phyloP scores from a whole-genome alignment of 2,888 invertebrate genomes.

The Hesperia comma region DNA sequence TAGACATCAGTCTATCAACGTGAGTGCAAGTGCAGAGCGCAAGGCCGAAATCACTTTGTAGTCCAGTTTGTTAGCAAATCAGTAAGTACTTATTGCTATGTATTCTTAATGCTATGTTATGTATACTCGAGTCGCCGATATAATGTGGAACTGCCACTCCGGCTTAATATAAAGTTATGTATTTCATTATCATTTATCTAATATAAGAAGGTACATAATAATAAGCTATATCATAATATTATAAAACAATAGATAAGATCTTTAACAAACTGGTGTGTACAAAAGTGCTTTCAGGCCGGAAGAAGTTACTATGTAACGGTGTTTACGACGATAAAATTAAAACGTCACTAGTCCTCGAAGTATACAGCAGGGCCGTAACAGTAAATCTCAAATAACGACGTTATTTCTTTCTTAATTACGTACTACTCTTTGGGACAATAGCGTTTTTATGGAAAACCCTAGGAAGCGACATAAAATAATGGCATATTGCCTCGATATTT shows the following conservation, averaged over 20 bases:
- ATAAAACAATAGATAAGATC: too few species aligned
- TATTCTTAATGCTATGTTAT: too few species aligned
- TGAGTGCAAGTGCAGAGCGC: not conserved
- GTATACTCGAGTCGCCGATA: too few species aligned
- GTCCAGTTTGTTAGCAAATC: not conserved
- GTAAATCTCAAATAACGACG: slow-evolving; percentile 16
- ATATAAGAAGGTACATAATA: too few species aligned
- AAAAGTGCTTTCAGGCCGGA: not conserved
- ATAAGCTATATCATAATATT: too few species aligned
- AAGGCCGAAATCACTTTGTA: slow-evolving; percentile 13
- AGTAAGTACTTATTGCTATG: too few species aligned
- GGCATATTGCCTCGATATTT: too few species aligned
- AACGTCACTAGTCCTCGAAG: not conserved
- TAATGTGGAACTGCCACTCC: too few species aligned
- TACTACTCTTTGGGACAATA: not conserved
- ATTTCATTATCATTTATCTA: not conserved
- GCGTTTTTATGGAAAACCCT: too few species aligned
- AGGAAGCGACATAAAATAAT: too few species aligned
- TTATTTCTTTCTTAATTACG: slow-evolving; percentile 7
- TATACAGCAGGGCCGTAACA: not conserved
- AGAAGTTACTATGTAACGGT: not conserved
- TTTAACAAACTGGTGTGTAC: not conserved
- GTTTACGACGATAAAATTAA: too few species aligned
- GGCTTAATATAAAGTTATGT: too few species aligned
- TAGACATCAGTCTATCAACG: slow-evolving; percentile 14